These are phyloP conservation scores for Pteria penguin DNA, from an alignment of 2,888 invertebrate genomes.

Conservation along the genomic window DNA sequence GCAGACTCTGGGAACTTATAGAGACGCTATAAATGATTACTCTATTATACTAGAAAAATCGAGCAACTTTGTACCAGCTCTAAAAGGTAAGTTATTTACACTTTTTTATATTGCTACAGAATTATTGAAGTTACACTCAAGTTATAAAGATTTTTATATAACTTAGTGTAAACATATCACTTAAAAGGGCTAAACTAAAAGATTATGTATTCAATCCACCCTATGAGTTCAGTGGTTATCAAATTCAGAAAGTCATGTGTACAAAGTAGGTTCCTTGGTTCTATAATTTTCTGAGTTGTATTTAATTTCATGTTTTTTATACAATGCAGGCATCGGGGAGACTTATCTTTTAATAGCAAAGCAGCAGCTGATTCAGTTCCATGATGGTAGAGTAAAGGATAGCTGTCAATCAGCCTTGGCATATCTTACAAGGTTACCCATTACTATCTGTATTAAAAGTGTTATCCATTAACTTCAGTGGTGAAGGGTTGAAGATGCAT, in stretches of 20 bases:
- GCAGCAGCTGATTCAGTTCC: slow-evolving; percentile 85
- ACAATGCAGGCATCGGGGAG: slow-evolving; percentile 85
- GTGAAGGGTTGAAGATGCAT: too few species aligned
- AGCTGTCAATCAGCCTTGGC: slow-evolving; percentile 85
- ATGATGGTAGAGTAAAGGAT: slow-evolving; percentile 87
- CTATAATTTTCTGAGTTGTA: too few species aligned
- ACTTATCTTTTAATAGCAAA: slow-evolving; percentile 88
- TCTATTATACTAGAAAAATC: slow-evolving; percentile 83
- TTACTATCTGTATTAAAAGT: too few species aligned
- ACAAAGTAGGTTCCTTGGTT: too few species aligned
- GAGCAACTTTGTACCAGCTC: slow-evolving; percentile 85
- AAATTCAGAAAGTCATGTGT: too few species aligned
- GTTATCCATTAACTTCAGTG: too few species aligned
- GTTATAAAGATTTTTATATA: too few species aligned
- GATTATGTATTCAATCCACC: background rate
- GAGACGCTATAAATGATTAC: slow-evolving; percentile 88
- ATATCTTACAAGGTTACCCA: slow-evolving; percentile 81
- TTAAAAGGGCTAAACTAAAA: too few species aligned
- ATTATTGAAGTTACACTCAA: too few species aligned
- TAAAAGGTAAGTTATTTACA: slow-evolving; percentile 86
- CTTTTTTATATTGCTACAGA: too few species aligned
- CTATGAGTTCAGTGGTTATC: too few species aligned
- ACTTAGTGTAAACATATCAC: too few species aligned
- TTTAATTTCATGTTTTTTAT: background rate
- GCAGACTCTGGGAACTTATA: slow-evolving; percentile 85